Percentiles rank a stretch among this genome's conserved stretches.
Evolutionary conservation across 2,888 invertebrate genomes (phyloP).

Genomic region (Taphrorychus bicolor): DNA sequence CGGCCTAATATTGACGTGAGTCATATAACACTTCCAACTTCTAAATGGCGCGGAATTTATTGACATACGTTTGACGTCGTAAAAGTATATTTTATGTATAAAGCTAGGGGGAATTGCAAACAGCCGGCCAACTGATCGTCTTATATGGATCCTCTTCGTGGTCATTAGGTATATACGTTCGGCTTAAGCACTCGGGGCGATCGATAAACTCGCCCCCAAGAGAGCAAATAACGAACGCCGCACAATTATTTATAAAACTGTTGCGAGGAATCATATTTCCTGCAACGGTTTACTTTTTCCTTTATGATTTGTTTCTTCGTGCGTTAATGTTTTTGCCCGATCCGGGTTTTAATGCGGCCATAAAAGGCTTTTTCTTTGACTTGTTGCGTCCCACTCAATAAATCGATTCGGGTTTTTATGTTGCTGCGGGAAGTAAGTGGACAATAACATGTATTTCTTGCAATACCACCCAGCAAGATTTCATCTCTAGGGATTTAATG

Average conservation of each 20-base stretch:
- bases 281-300: constrained; percentile 16
- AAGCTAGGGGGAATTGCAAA: background rate
- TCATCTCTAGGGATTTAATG: too few relatives aligned
- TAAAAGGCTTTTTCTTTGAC: constrained; percentile 12
- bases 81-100: constrained; percentile 5
- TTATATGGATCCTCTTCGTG: background rate
- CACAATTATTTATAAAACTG: constrained; percentile 40
- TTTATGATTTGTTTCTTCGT: constrained; percentile 16
- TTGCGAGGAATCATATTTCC: constrained; percentile 34
- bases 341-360: constrained; percentile 9
- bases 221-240: constrained; percentile 27
- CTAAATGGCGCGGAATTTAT: background rate
- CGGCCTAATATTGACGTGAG: background rate
- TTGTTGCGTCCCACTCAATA: constrained; percentile 1
- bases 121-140: background rate
- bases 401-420: background rate
- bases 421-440: too few relatives aligned
- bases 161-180: constrained; percentile 1
- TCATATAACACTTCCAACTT: background rate
- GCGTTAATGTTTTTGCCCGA: constrained; percentile 18
- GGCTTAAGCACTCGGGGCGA: background rate
- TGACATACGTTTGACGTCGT: background rate
- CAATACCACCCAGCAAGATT: too few relatives aligned
- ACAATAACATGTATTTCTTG: too few relatives aligned
- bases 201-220: constrained; percentile 31